These are phyloP conservation scores for Drosophila dunni DNA, from an alignment of 1,140 invertebrate species.

Conservation along the genomic window DNA sequence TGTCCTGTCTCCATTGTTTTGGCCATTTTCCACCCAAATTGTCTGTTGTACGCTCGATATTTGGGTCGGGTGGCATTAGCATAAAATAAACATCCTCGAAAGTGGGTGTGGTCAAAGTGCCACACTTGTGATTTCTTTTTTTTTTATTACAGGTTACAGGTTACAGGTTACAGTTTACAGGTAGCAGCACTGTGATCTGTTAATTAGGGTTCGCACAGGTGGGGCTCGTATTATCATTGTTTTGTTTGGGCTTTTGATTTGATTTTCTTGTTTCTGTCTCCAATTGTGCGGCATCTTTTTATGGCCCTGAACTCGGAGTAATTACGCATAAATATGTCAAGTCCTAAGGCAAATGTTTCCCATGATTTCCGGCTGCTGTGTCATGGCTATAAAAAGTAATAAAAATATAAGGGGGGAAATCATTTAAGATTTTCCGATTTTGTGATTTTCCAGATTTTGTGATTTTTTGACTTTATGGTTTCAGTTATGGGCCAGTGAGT, in stretches of 20 bases:
- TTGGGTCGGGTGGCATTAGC: conserved; percentile 47
- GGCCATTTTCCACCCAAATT: conserved; percentile 7
- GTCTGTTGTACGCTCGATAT: conserved; percentile 9
- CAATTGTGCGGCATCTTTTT: conserved; percentile 23
- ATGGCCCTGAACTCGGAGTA: conserved; percentile 53
- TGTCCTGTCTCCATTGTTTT: conserved; percentile 1
- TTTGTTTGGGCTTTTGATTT: conserved; percentile 47
- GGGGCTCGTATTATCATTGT: conserved; percentile 3
- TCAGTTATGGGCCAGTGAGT: conserved; percentile 10
- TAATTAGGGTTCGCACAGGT: conserved; percentile 37
- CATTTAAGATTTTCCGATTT: conserved; percentile 19
- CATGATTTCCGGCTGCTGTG: conserved; percentile 26
- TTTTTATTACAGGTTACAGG: neutral
- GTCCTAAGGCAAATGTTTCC: conserved; percentile 40
- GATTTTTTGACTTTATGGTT: conserved; percentile 19
- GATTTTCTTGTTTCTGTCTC: conserved; percentile 46
- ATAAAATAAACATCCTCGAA: conserved; percentile 43
- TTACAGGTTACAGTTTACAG: too few species aligned
- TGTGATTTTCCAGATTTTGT: conserved; percentile 26
- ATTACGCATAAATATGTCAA: conserved; percentile 70
- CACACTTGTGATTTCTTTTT: neutral
- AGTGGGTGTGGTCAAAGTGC: neutral
- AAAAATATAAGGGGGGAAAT: conserved; percentile 17
- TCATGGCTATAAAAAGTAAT: conserved; percentile 12
- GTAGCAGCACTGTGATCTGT: conserved; percentile 10